Evolutionary conservation across 92 coral and sea anemone genomes (phyloP).

Genomic region (Parazoanthus swiftii): DNA sequence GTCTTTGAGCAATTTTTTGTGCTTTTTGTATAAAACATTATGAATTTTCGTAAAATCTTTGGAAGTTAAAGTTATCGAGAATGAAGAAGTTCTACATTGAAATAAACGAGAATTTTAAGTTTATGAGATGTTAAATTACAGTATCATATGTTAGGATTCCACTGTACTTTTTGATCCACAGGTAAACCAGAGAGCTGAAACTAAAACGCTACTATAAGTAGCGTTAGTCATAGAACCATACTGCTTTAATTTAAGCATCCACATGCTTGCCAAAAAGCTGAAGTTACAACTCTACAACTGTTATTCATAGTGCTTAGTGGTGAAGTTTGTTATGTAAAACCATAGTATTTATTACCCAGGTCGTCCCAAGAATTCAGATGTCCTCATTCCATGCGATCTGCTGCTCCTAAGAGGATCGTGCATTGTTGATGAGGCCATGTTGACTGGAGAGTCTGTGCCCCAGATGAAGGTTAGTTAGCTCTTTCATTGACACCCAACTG

Average conservation of each 20-base stretch:
- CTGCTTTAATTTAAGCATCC: not conserved
- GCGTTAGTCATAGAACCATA: too few species aligned
- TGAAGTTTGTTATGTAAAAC: not conserved
- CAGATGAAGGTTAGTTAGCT: conserved; percentile 81
- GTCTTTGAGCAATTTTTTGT: too few species aligned
- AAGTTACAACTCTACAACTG: too few species aligned
- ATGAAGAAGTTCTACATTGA: too few species aligned
- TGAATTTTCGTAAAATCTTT: too few species aligned
- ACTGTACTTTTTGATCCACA: too few species aligned
- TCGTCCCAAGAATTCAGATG: conserved; percentile 87
- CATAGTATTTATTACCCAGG: conserved; percentile 45
- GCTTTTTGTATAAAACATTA: too few species aligned
- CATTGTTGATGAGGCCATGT: conserved; percentile 99
- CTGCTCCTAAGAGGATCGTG: conserved; percentile 93
- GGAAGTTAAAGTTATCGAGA: too few species aligned
- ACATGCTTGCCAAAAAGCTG: not conserved
- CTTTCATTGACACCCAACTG: not conserved
- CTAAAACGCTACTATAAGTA: too few species aligned
- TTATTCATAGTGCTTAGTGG: not conserved
- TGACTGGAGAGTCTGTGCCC: conserved; percentile 99
- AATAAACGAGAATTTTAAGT: too few species aligned
- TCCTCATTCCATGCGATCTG: conserved; percentile 93
- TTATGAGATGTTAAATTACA: too few species aligned
- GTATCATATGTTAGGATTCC: too few species aligned
- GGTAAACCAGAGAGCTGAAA: not conserved